These are phyloP conservation scores for Antrozous pallidus DNA, from an alignment of 2,797 vertebrate genomes.

Conservation along the genomic window DNA sequence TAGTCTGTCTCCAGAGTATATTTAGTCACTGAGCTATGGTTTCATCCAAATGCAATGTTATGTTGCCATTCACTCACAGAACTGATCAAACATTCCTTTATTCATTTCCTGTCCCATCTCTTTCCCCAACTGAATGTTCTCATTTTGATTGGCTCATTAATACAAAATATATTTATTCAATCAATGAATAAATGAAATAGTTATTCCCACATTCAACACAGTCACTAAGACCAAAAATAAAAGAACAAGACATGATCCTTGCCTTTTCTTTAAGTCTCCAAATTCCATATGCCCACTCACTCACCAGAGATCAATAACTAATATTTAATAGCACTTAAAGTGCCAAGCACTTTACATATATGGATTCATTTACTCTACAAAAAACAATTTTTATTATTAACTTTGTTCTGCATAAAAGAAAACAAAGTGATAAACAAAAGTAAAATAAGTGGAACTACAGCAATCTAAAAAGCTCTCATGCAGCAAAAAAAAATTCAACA, in stretches of 20 bases:
- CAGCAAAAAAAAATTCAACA: neutral
- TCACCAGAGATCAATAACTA: neutral
- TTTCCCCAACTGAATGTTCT: conserved; percentile 13
- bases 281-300: neutral
- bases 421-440: neutral
- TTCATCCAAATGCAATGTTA: neutral
- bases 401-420: conserved; percentile 22
- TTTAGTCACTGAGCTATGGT: neutral
- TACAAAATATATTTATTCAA: conserved; percentile 20
- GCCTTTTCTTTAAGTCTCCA: neutral
- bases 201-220: neutral
- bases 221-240: neutral
- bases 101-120: neutral
- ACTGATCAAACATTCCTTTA: conserved; percentile 8
- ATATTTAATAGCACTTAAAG: conserved; percentile 16
- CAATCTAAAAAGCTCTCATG: neutral
- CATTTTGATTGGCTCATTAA: conserved; percentile 31
- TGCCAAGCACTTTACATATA: neutral
- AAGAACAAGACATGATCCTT: conserved; percentile 25
- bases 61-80: neutral
- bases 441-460: neutral
- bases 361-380: neutral
- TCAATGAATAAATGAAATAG: conserved; percentile 18
- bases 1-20: neutral
- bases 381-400: conserved; percentile 19